phyloP scores from a whole-genome alignment of 2,888 invertebrate species.

The Autographa gamma region DNA sequence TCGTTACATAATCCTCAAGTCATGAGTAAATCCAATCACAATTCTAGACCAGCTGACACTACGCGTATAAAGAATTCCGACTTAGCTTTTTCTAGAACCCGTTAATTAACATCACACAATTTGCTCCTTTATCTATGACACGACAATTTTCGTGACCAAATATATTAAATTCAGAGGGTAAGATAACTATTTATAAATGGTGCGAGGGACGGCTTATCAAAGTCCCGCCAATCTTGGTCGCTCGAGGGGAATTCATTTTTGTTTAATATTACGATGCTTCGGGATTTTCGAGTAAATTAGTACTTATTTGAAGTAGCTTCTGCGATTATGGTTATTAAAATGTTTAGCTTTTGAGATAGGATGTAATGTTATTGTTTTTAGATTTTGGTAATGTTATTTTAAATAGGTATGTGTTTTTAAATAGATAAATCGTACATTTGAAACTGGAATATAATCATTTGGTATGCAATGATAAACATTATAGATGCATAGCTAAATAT shows the following conservation, averaged over 20 bases:
- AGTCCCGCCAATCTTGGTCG: constrained; percentile 24
- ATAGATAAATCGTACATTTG: too few relatives aligned
- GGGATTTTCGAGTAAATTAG: constrained; percentile 13
- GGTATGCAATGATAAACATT: too few relatives aligned
- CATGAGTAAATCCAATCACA: neutral
- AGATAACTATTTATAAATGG: constrained; percentile 37
- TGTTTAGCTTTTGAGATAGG: neutral
- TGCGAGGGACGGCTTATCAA: constrained; percentile 33
- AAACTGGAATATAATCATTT: too few relatives aligned
- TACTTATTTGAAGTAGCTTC: constrained; percentile 17
- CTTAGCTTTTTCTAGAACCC: neutral
- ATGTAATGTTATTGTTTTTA: too few relatives aligned
- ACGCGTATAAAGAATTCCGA: neutral
- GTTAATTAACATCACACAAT: constrained; percentile 2
- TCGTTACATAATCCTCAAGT: too few relatives aligned
- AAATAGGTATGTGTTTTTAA: neutral
- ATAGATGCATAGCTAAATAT: too few relatives aligned
- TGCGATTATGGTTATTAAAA: constrained; percentile 7
- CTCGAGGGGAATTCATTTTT: constrained; percentile 31
- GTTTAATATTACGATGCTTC: constrained; percentile 24
- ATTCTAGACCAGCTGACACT: neutral
- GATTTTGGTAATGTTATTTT: neutral
- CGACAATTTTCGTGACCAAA: constrained; percentile 16
- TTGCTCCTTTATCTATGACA: constrained; percentile 10
- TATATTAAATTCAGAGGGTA: constrained; percentile 8